Conservation (phyloP, 2,888 invertebrate genomes). For the Callyntrura sp. region DNA sequence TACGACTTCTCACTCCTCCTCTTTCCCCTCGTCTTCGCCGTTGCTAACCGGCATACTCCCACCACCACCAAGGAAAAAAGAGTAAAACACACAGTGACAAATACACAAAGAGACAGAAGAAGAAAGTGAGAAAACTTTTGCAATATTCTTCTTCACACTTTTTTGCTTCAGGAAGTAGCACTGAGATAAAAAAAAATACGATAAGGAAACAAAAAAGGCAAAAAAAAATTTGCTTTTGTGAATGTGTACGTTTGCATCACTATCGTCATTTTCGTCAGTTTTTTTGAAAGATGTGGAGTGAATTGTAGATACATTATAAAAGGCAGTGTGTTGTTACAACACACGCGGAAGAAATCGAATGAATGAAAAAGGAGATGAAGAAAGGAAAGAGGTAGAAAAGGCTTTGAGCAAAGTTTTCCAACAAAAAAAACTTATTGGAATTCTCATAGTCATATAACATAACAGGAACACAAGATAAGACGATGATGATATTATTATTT, state of each 20-base stretch:
- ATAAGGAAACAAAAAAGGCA: slow-evolving; percentile 25
- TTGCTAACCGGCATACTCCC: too few species aligned
- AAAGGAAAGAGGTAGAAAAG: background rate
- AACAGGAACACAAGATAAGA: too few species aligned
- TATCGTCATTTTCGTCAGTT: background rate
- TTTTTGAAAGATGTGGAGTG: background rate
- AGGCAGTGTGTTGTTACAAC: background rate
- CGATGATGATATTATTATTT: too few species aligned
- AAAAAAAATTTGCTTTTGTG: slow-evolving; percentile 31
- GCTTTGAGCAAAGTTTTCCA: background rate
- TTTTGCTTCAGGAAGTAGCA: background rate
- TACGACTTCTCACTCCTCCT: too few species aligned
- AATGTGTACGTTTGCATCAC: background rate
- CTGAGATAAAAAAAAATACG: background rate
- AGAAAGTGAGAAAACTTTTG: slow-evolving; percentile 68
- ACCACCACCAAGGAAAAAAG: background rate
- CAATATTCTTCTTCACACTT: slow-evolving; percentile 52
- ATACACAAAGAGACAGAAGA: background rate
- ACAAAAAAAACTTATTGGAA: slow-evolving; percentile 65
- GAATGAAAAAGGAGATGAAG: background rate
- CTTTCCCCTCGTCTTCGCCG: too few species aligned
- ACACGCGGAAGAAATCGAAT: background rate
- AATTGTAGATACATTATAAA: background rate
- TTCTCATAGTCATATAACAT: slow-evolving; percentile 11
- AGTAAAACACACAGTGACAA: too few species aligned